Conservation (phyloP, 1,140 invertebrate species). For the Drosophila teissieri region DNA sequence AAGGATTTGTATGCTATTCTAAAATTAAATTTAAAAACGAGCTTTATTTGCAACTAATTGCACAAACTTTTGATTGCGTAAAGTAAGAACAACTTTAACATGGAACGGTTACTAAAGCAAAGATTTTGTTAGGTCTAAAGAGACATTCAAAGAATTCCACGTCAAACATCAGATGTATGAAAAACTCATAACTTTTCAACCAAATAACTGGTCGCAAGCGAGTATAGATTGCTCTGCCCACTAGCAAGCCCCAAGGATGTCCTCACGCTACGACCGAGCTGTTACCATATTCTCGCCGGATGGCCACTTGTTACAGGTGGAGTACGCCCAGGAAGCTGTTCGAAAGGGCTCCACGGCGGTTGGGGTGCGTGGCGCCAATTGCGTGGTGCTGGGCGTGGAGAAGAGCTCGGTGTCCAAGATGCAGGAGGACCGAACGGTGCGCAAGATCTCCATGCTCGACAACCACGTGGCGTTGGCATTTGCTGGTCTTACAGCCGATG, state of each 20-base stretch:
- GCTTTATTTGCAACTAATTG: too few relatives aligned
- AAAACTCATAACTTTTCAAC: too few relatives aligned
- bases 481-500: conserved; percentile 99
- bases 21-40: too few relatives aligned
- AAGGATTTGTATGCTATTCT: background rate
- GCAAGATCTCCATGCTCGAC: conserved; percentile 99
- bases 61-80: too few relatives aligned
- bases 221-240: background rate
- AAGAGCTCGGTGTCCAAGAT: conserved; percentile 99
- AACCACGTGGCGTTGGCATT: conserved; percentile 99
- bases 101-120: too few relatives aligned
- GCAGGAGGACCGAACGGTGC: conserved; percentile 99
- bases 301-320: conserved; percentile 99
- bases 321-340: conserved; percentile 99
- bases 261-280: conserved; percentile 97
- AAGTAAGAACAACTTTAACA: too few relatives aligned
- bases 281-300: conserved; percentile 99
- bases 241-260: conserved; percentile 84
- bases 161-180: too few relatives aligned
- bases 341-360: conserved; percentile 99
- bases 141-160: too few relatives aligned
- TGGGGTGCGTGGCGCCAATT: conserved; percentile 96
- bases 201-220: too few relatives aligned
- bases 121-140: too few relatives aligned
- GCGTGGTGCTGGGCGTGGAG: conserved; percentile 99